These are phyloP conservation scores for Drosophila melanocephala DNA, from an alignment of 2,888 invertebrate species.

Conservation along the genomic window DNA sequence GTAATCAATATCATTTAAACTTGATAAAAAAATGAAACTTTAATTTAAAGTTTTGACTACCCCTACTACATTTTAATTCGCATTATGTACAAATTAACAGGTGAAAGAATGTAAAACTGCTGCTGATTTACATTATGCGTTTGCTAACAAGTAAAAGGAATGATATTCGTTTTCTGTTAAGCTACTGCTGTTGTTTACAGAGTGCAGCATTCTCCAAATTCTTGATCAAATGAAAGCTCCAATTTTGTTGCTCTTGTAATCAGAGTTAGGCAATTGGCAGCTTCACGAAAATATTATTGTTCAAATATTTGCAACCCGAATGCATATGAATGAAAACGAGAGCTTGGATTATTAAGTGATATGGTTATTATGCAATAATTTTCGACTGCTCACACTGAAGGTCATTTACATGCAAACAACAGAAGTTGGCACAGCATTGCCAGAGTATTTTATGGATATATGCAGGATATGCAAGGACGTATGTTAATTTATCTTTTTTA, in stretches of 20 bases:
- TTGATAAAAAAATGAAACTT: background rate
- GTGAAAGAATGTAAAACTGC: background rate
- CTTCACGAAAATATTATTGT: background rate
- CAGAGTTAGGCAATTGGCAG: background rate
- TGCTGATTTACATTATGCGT: background rate
- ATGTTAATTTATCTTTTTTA: background rate
- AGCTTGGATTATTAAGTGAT: constrained; percentile 18
- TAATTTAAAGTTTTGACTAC: background rate
- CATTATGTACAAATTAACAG: background rate
- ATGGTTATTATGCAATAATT: constrained; percentile 3
- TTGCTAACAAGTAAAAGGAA: background rate
- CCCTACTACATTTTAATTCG: background rate
- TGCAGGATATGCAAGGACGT: constrained; percentile 7
- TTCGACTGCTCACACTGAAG: background rate
- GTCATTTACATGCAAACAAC: background rate
- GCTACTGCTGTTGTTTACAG: background rate
- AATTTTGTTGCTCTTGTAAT: background rate
- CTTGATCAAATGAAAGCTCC: background rate
- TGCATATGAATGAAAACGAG: constrained; percentile 22
- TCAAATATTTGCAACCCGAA: constrained; percentile 1
- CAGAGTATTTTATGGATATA: constrained; percentile 2
- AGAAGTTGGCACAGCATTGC: background rate
- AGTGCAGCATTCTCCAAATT: background rate
- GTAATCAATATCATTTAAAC: background rate
- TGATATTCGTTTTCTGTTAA: background rate